Evolutionary conservation across 2,113 vertebrate genomes (phyloP).

Genomic region (Thalassoma bifasciatum): DNA sequence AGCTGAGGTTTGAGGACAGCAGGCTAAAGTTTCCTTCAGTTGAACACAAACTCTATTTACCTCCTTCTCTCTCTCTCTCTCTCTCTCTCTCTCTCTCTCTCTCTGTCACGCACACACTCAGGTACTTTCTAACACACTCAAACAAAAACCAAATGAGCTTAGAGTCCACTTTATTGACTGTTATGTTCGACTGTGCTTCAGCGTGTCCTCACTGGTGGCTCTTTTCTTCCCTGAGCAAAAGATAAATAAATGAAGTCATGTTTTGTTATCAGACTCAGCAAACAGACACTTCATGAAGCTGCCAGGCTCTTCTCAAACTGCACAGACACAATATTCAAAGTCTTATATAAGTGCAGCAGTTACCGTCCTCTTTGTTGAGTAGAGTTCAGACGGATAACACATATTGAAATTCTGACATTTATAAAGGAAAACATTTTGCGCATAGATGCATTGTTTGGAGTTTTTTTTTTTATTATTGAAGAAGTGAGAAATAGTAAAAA

Average conservation of each 20-base stretch:
- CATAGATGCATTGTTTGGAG: no score
- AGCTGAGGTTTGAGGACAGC: conserved; percentile 10
- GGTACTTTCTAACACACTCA: no score
- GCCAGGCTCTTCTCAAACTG: not conserved
- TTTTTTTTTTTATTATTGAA: no score
- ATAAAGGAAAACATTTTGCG: no score
- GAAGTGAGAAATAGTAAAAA: not conserved
- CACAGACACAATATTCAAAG: not conserved
- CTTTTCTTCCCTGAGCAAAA: conserved; percentile 36
- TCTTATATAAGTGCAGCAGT: not conserved
- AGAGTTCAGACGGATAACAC: no score
- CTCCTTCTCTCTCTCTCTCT: not conserved
- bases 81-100: not conserved
- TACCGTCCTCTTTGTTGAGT: no score
- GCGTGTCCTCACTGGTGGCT: conserved; percentile 36
- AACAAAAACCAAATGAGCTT: not conserved
- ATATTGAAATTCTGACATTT: no score
- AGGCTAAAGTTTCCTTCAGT: conserved; percentile 10
- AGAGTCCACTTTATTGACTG: conserved; percentile 4
- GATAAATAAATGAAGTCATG: conserved; percentile 35
- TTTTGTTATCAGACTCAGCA: conserved; percentile 17
- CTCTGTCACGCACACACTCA: conserved; percentile 8
- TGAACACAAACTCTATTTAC: not conserved
- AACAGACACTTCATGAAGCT: not conserved
- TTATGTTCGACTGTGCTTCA: conserved; percentile 29